phyloP scores from a whole-genome alignment of 2,888 invertebrate species.

The Blastobasis lacticolella region DNA sequence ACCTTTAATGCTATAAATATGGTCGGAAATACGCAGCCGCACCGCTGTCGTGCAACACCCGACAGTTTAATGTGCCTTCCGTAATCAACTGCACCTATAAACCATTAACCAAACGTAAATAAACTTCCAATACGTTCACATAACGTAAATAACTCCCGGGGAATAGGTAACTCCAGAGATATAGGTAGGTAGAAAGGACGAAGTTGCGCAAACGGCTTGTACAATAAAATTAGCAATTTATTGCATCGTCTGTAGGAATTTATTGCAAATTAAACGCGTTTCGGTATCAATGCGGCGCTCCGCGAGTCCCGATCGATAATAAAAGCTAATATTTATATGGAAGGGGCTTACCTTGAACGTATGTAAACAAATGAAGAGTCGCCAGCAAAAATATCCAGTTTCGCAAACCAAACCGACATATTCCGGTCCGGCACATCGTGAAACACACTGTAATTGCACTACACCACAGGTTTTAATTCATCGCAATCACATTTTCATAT shows the following conservation, averaged over 20 bases:
- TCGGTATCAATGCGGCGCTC: neutral
- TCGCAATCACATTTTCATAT: slow-evolving; percentile 68
- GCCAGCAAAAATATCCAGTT: slow-evolving; percentile 69
- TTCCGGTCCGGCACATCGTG: slow-evolving; percentile 67
- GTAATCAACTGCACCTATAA: slow-evolving; percentile 32
- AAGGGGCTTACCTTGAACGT: slow-evolving; percentile 66
- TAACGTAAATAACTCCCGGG: slow-evolving; percentile 20
- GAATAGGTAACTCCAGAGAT: slow-evolving; percentile 6
- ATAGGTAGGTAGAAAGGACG: neutral
- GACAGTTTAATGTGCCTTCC: slow-evolving; percentile 22
- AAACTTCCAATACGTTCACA: slow-evolving; percentile 27
- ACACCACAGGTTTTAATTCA: slow-evolving; percentile 65
- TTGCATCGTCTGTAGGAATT: neutral
- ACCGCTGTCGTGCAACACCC: slow-evolving; percentile 12
- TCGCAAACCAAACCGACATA: slow-evolving; percentile 58
- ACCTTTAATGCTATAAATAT: slow-evolving; percentile 20
- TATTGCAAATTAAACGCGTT: slow-evolving; percentile 1
- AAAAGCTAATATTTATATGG: slow-evolving; percentile 56
- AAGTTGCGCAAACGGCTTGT: too few species aligned
- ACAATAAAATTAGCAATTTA: slow-evolving; percentile 1
- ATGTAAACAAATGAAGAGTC: slow-evolving; percentile 69
- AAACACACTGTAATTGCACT: slow-evolving; percentile 52
- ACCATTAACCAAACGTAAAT: slow-evolving; percentile 33
- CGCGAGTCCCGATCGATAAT: slow-evolving; percentile 44
- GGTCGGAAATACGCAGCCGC: neutral